Percentiles rank a stretch among this genome's conserved stretches.
Evolutionary conservation across 2,797 vertebrate species (phyloP).

Genomic region (Protosalanx chinensis): DNA sequence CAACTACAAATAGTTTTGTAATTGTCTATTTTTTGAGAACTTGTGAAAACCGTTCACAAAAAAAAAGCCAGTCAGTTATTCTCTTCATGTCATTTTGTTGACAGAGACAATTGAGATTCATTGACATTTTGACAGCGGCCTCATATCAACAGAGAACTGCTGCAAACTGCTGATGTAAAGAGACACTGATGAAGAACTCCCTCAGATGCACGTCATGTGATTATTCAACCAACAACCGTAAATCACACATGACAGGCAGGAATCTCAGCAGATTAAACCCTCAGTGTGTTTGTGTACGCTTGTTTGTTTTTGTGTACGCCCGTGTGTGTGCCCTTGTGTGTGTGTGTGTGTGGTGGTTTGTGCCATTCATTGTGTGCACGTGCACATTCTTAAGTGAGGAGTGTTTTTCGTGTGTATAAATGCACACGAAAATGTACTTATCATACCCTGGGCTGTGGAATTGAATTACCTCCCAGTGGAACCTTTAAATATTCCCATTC

Average conservation of each 20-base stretch:
- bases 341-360: conserved; percentile 7
- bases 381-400: conserved; percentile 9
- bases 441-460: conserved; percentile 17
- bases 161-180: conserved; percentile 64
- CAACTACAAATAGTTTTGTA: conserved; percentile 9
- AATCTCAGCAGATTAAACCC: conserved; percentile 18
- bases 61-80: conserved; percentile 13
- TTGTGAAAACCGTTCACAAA: no score
- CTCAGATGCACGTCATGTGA: conserved; percentile 63
- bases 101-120: conserved; percentile 61
- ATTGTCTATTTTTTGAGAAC: conserved; percentile 28
- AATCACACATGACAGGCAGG: conserved; percentile 60
- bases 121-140: conserved; percentile 66
- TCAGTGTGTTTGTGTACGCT: conserved; percentile 14
- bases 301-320: conserved; percentile 17
- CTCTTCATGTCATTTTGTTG: conserved; percentile 53
- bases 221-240: conserved; percentile 64
- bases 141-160: conserved; percentile 58
- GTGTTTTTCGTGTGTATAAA: conserved; percentile 3
- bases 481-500: conserved; percentile 29
- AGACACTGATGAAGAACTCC: conserved; percentile 63
- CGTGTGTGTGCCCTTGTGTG: background rate
- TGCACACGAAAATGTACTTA: no score
- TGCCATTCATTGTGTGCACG: background rate
- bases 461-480: conserved; percentile 21